Evolutionary conservation across 2,888 invertebrate genomes (phyloP).

Genomic region (Hipparchia semele): DNA sequence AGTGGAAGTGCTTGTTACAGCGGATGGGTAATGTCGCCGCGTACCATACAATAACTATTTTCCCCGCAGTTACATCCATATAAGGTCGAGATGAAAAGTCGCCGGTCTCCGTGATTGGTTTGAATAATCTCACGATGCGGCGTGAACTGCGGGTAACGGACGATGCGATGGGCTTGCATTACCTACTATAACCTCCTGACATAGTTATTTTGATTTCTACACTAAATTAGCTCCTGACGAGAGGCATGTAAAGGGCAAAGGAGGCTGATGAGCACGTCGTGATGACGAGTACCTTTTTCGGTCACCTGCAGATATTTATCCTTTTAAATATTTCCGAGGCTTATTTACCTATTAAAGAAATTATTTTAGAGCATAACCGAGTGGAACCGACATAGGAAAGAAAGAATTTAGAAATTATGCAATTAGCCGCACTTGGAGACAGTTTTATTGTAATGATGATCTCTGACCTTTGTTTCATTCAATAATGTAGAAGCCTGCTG

Average conservation of each 20-base stretch:
- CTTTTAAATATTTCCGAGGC: too few relatives aligned
- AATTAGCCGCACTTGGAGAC: too few relatives aligned
- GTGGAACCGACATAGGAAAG: too few relatives aligned
- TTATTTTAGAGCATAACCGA: too few relatives aligned
- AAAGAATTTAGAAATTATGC: too few relatives aligned
- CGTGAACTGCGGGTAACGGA: slow-evolving; percentile 72
- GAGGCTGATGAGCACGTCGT: too few relatives aligned
- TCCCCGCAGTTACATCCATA: slow-evolving; percentile 54
- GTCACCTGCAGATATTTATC: too few relatives aligned
- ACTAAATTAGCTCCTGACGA: slow-evolving; percentile 66
- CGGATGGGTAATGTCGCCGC: slow-evolving; percentile 32
- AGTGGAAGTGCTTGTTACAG: slow-evolving; percentile 28
- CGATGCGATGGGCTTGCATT: slow-evolving; percentile 51
- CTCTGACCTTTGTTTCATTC: too few relatives aligned
- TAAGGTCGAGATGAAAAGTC: slow-evolving; percentile 65
- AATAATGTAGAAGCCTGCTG: too few relatives aligned
- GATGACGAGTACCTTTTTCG: too few relatives aligned
- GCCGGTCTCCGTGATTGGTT: slow-evolving; percentile 66
- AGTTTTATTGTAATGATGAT: too few relatives aligned
- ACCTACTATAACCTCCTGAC: slow-evolving; percentile 76
- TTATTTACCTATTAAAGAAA: too few relatives aligned
- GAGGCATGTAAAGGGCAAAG: background rate
- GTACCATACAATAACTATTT: slow-evolving; percentile 38
- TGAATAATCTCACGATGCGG: slow-evolving; percentile 70
- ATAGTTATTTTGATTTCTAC: slow-evolving; percentile 65